phyloP scores from a whole-genome alignment of 2,113 vertebrate genomes.

The Erythrocercus mccallii region DNA sequence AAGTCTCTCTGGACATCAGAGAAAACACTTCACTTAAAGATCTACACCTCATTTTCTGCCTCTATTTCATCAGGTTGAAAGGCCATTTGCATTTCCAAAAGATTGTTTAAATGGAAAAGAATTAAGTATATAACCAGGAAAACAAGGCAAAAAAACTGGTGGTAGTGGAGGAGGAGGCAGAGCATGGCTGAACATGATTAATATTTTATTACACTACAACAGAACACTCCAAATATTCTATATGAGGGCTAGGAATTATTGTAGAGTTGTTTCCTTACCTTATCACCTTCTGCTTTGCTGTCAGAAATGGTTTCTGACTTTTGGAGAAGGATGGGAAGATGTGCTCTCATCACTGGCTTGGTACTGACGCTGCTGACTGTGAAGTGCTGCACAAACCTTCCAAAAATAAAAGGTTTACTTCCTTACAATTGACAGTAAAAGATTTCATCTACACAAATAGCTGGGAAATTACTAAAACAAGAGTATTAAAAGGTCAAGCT shows the following conservation, averaged over 20 bases:
- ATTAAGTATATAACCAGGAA: not conserved
- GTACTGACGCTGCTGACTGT: conserved; percentile 82
- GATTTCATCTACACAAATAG: not conserved
- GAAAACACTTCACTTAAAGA: not conserved
- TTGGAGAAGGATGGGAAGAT: conserved; percentile 83
- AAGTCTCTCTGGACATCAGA: not conserved
- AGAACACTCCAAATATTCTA: not conserved
- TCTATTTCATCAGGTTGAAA: not conserved
- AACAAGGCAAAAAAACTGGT: not conserved
- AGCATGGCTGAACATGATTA: not conserved
- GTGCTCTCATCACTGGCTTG: conserved; percentile 81
- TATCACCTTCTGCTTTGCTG: conserved; percentile 62
- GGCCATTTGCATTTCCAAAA: not conserved
- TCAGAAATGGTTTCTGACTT: conserved; percentile 64
- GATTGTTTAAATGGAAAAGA: not conserved
- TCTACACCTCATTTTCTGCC: not conserved
- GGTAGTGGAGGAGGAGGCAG: not conserved
- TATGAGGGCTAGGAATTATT: not conserved
- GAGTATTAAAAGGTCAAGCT: not conserved
- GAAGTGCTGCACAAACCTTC: conserved; percentile 90
- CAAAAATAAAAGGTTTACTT: not conserved
- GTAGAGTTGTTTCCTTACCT: conserved; percentile 73
- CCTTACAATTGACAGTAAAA: not conserved
- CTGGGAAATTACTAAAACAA: not conserved
- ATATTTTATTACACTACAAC: not conserved